Percentiles rank a stretch among this genome's conserved stretches.
phyloP scores from a whole-genome alignment of 2,797 vertebrate genomes.

The Eidolon dupreanum region DNA sequence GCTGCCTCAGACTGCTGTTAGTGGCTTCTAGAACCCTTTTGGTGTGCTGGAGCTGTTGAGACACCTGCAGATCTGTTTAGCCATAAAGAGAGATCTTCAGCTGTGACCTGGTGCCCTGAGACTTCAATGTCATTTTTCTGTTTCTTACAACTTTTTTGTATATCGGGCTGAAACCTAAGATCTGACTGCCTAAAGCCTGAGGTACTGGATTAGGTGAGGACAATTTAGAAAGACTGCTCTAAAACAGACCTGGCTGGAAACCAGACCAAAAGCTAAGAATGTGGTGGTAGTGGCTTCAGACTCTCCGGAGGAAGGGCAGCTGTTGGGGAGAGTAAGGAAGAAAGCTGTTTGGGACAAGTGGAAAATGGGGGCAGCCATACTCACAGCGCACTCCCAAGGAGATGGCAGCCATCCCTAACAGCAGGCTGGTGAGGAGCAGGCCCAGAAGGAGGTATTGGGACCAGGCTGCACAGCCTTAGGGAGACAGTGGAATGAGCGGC shows the following conservation, averaged over 20 bases:
- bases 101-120: neutral
- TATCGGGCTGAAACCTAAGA: neutral
- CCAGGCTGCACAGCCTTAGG: constrained; percentile 37
- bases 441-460: constrained; percentile 13
- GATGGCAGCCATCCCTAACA: constrained; percentile 64
- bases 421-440: constrained; percentile 69
- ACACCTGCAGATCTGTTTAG: constrained; percentile 72
- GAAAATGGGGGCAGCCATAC: constrained; percentile 44
- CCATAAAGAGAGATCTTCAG: constrained; percentile 26
- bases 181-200: neutral
- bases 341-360: neutral
- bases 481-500: neutral
- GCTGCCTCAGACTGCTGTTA: constrained; percentile 70
- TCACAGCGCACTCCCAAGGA: constrained; percentile 82
- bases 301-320: neutral
- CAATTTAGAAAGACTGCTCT: neutral
- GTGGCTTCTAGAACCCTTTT: constrained; percentile 30
- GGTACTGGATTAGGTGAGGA: neutral
- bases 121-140: neutral
- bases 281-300: neutral
- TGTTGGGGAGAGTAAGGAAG: neutral
- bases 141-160: neutral
- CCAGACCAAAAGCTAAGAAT: neutral
- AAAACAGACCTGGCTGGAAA: neutral
- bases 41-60: constrained; percentile 58